Evolutionary conservation across 2,888 invertebrate genomes (phyloP).

Genomic region (Aporophyla nigra): DNA sequence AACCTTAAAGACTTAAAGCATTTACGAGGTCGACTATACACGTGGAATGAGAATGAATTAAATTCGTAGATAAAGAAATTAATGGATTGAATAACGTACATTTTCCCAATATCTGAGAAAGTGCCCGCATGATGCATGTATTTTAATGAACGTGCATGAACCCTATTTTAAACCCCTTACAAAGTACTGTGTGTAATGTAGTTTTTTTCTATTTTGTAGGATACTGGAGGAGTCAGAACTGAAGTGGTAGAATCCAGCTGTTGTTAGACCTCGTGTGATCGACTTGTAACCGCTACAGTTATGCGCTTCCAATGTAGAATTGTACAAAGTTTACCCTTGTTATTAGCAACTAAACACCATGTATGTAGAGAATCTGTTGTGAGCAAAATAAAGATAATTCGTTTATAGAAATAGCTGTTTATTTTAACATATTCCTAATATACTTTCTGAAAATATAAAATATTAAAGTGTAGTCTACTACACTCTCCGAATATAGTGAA

Average conservation of each 20-base stretch:
- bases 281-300: slow-evolving; percentile 50
- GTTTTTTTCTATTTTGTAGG: slow-evolving; percentile 65
- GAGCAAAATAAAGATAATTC: slow-evolving; percentile 64
- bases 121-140: slow-evolving; percentile 47
- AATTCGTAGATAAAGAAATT: slow-evolving; percentile 23
- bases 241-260: slow-evolving; percentile 58
- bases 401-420: slow-evolving; percentile 57
- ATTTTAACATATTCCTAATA: slow-evolving; percentile 4
- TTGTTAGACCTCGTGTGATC: slow-evolving; percentile 62
- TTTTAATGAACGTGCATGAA: slow-evolving; percentile 29
- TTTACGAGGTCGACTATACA: slow-evolving; percentile 2
- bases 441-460: background rate
- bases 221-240: slow-evolving; percentile 67
- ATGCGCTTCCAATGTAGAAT: slow-evolving; percentile 64
- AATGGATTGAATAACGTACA: slow-evolving; percentile 11
- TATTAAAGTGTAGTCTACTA: background rate
- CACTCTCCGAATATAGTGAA: background rate
- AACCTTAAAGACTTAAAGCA: background rate
- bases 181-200: slow-evolving; percentile 31
- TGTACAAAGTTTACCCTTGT: slow-evolving; percentile 65
- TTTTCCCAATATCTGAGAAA: slow-evolving; percentile 21
- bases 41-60: slow-evolving; percentile 9
- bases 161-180: background rate
- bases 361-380: slow-evolving; percentile 58
- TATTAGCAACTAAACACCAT: slow-evolving; percentile 48